Conservation (phyloP, 2,113 vertebrate genomes). For the Xenus cinereus region DNA sequence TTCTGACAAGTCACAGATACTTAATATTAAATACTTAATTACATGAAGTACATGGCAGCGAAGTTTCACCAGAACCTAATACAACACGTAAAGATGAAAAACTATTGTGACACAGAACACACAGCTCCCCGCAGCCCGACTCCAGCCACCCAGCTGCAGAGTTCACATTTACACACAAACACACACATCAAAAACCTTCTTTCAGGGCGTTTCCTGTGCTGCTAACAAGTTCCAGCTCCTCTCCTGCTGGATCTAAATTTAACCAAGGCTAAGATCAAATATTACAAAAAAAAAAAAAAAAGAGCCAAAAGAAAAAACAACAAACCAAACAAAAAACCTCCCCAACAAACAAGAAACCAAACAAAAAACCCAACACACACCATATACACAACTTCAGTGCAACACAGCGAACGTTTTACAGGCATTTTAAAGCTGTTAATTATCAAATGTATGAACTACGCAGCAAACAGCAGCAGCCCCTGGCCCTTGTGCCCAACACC, state of each 20-base stretch:
- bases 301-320: background rate
- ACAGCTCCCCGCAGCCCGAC: background rate
- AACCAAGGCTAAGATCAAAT: background rate
- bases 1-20: background rate
- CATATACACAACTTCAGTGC: rapidly evolving
- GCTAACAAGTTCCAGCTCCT: slow-evolving; percentile 62
- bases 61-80: background rate
- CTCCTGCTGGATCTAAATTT: slow-evolving; percentile 34
- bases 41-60: rapidly evolving
- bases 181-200: slow-evolving; percentile 42
- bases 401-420: background rate
- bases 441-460: rapidly evolving
- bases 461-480: background rate
- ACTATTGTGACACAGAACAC: background rate
- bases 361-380: background rate
- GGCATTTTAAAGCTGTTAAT: background rate
- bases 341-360: background rate
- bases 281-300: background rate
- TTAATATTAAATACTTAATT: background rate
- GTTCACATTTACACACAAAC: background rate
- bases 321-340: background rate
- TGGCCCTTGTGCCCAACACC: rapidly evolving
- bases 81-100: background rate
- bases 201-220: slow-evolving; percentile 1
- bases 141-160: background rate